Conservation (phyloP, 2,113 vertebrate species). For the Lates calcarifer region DNA sequence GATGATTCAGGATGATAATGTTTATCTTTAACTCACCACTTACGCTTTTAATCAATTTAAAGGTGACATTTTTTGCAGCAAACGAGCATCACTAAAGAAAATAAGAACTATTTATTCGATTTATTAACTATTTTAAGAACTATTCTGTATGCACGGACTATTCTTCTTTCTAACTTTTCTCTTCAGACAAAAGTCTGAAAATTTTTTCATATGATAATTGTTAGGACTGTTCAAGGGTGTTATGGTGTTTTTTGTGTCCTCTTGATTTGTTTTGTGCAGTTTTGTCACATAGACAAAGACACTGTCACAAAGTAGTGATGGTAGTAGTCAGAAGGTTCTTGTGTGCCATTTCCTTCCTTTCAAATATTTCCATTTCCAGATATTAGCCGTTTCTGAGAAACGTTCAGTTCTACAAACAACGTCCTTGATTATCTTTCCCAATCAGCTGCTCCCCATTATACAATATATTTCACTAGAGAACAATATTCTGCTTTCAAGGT, state of each 20-base stretch:
- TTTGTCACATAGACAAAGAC: not conserved
- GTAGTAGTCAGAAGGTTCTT: not conserved
- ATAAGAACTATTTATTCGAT: too few species aligned
- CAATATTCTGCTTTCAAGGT: conserved; percentile 31
- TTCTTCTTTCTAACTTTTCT: not conserved
- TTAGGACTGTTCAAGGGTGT: too few species aligned
- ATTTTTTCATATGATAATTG: not conserved
- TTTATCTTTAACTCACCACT: too few species aligned
- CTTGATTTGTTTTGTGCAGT: not conserved
- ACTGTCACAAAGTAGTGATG: not conserved
- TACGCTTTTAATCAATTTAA: too few species aligned
- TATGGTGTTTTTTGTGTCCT: too few species aligned
- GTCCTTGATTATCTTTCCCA: conserved; percentile 11
- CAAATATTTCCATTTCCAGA: not conserved
- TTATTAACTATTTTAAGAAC: too few species aligned
- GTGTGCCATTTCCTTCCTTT: not conserved
- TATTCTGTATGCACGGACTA: not conserved
- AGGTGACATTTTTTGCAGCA: too few species aligned
- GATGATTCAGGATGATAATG: too few species aligned
- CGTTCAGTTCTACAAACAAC: not conserved
- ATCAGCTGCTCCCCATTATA: not conserved
- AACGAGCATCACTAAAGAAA: too few species aligned
- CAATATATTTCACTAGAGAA: conserved; percentile 14
- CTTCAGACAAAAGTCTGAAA: too few species aligned
- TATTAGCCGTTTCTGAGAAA: not conserved